Conservation (phyloP, 2,888 invertebrate genomes). For the Drosophila atripex region DNA sequence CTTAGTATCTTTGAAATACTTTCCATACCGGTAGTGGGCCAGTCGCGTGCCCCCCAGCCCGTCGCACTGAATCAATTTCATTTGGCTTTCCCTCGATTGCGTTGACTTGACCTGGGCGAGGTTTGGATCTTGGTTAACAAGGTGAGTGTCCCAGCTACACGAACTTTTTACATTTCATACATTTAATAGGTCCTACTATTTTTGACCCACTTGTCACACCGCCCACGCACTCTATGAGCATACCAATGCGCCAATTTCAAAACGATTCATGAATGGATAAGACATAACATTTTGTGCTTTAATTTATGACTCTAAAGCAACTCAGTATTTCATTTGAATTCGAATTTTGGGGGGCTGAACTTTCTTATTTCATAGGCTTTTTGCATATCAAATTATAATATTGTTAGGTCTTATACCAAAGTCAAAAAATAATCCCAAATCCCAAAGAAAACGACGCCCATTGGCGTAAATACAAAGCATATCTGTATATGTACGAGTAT, state of each 20-base stretch:
- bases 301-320: constrained; percentile 14
- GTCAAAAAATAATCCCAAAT: neutral
- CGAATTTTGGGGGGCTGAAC: neutral
- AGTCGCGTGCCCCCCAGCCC: neutral
- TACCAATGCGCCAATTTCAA: constrained; percentile 25
- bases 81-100: constrained; percentile 38
- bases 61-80: constrained; percentile 41
- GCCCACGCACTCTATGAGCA: constrained; percentile 30
- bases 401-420: no score
- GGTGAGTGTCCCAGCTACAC: constrained; percentile 52
- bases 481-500: neutral
- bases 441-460: neutral
- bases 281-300: constrained; percentile 10
- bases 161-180: constrained; percentile 15
- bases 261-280: constrained; percentile 23
- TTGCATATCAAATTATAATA: no score
- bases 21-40: neutral
- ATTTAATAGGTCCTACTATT: neutral
- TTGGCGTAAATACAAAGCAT: neutral
- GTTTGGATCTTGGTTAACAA: constrained; percentile 48
- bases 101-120: constrained; percentile 13
- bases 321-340: neutral
- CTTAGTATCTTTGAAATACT: constrained; percentile 9
- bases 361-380: no score
- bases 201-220: constrained; percentile 16